Percentiles rank a stretch among this genome's conserved stretches.
Conservation (phyloP, 2,797 vertebrate genomes). For the Liasis olivaceus region DNA sequence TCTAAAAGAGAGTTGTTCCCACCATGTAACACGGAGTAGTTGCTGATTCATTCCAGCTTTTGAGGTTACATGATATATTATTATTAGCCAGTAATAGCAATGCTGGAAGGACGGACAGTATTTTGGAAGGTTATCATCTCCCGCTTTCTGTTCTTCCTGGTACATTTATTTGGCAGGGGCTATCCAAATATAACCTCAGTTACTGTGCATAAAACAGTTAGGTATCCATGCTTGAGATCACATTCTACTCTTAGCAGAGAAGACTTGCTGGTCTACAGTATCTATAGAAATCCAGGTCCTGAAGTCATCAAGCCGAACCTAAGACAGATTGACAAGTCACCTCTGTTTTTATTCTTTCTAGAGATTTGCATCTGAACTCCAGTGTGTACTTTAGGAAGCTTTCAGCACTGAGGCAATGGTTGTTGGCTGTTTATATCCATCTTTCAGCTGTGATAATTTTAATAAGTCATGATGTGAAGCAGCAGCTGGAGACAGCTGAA, state of each 20-base stretch:
- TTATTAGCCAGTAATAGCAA: no score
- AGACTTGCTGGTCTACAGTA: constrained; percentile 29
- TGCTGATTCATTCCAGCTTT: not conserved
- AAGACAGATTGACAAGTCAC: constrained; percentile 54
- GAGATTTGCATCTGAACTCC: constrained; percentile 64
- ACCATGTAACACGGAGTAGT: not conserved
- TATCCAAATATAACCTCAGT: not conserved
- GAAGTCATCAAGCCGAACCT: constrained; percentile 52
- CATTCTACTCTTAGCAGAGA: constrained; percentile 35
- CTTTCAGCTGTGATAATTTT: constrained; percentile 63
- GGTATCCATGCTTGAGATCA: no score
- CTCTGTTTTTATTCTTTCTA: constrained; percentile 67
- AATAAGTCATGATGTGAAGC: constrained; percentile 49
- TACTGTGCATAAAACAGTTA: not conserved
- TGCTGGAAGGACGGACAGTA: not conserved
- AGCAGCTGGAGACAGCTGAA: constrained; percentile 52
- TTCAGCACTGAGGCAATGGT: constrained; percentile 46
- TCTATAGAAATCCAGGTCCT: constrained; percentile 38
- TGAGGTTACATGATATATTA: not conserved
- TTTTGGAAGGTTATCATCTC: not conserved
- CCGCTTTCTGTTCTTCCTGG: no score
- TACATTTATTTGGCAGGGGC: not conserved
- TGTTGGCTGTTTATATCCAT: constrained; percentile 68
- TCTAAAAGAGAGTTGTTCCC: not conserved
- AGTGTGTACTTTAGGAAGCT: constrained; percentile 56